Conservation (phyloP, 2,888 invertebrate species). For the Nudaria mundana region DNA sequence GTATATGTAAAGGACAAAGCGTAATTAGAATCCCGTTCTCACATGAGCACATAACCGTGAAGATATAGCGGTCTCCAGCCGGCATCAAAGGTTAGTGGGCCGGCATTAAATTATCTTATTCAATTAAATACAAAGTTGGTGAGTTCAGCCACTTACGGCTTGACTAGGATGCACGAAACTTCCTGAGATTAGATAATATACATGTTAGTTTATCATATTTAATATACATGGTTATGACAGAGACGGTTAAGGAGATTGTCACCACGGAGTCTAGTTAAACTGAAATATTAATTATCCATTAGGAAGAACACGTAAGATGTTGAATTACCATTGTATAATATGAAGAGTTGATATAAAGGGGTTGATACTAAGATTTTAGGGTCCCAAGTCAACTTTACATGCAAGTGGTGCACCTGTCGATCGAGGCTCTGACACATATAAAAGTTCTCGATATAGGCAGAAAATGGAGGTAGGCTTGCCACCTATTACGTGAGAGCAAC, state of each 20-base stretch:
- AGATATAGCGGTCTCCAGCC: conserved; percentile 22
- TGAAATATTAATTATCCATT: too few species aligned
- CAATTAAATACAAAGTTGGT: conserved; percentile 34
- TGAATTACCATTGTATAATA: too few species aligned
- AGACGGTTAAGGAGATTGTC: neutral
- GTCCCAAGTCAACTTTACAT: too few species aligned
- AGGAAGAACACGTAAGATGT: too few species aligned
- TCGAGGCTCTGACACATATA: too few species aligned
- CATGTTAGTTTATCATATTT: neutral
- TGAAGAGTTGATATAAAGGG: too few species aligned
- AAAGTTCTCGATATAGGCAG: too few species aligned
- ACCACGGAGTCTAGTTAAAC: neutral
- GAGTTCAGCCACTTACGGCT: conserved; percentile 32
- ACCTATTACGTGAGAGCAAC: too few species aligned
- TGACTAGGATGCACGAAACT: conserved; percentile 20
- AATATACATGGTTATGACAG: neutral
- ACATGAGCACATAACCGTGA: conserved; percentile 22
- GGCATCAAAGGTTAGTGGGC: conserved; percentile 32
- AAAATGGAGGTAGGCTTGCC: too few species aligned
- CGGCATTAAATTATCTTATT: conserved; percentile 41
- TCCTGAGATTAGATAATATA: neutral
- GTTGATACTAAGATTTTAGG: too few species aligned
- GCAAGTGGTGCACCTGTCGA: too few species aligned
- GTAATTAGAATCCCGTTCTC: conserved; percentile 4
- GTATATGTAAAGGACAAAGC: neutral